phyloP scores from a whole-genome alignment of 2,113 vertebrate genomes.

The Glareola pratincola region DNA sequence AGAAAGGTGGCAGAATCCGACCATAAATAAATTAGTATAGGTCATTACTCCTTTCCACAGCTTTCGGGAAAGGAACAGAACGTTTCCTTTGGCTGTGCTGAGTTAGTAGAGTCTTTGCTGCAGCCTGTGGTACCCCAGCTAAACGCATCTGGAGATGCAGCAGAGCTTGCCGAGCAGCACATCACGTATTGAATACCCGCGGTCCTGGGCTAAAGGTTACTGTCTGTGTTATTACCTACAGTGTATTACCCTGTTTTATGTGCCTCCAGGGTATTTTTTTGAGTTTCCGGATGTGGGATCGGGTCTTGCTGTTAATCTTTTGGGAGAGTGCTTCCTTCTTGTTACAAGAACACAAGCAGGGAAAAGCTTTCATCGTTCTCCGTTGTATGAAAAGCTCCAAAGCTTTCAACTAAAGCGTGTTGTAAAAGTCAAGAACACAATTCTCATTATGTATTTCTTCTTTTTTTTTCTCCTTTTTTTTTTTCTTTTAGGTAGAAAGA shows the following conservation, averaged over 20 bases:
- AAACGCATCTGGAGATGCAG: neutral
- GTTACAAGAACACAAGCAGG: neutral
- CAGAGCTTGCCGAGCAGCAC: accelerated
- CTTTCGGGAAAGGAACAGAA: neutral
- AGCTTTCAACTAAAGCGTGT: neutral
- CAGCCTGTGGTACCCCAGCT: neutral
- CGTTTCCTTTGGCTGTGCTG: neutral
- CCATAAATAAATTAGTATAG: neutral
- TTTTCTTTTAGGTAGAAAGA: neutral
- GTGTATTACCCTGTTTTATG: accelerated
- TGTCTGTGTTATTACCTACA: accelerated
- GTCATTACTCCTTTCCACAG: neutral
- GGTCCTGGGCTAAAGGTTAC: neutral
- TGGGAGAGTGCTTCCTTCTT: neutral
- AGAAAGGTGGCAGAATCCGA: neutral
- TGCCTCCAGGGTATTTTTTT: neutral
- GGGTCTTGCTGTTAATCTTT: neutral
- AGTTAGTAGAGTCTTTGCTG: neutral
- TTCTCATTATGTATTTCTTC: neutral
- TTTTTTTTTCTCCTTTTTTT: neutral
- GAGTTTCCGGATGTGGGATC: neutral
- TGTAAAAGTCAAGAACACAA: neutral
- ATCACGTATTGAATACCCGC: accelerated
- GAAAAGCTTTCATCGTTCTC: neutral
- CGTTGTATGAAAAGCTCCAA: neutral